phyloP scores from a whole-genome alignment of 2,113 vertebrate species.

The Mirza zaza region DNA sequence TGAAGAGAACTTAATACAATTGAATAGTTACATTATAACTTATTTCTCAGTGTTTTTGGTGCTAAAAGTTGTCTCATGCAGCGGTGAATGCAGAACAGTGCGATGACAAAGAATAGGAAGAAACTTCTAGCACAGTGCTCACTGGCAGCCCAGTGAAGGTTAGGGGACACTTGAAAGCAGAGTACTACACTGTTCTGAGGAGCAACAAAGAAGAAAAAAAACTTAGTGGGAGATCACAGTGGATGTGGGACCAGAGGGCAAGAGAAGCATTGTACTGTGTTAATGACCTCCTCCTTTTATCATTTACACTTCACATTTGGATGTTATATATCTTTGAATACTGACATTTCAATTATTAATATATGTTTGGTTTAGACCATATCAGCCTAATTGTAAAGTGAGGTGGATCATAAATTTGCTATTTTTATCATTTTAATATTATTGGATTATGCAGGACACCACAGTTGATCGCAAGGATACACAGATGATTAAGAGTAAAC shows the following conservation, averaged over 20 bases:
- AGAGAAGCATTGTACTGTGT: neutral
- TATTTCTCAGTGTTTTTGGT: neutral
- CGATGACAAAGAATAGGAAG: neutral
- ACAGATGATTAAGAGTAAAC: neutral
- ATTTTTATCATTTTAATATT: conserved; percentile 13
- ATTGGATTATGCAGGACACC: neutral
- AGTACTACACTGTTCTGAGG: neutral
- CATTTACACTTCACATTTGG: neutral
- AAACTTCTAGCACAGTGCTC: neutral
- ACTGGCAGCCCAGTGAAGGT: neutral
- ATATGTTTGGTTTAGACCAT: conserved; percentile 17
- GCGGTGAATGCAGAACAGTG: neutral
- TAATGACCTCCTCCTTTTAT: neutral
- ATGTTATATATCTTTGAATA: conserved; percentile 12
- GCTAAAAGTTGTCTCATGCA: neutral
- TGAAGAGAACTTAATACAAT: neutral
- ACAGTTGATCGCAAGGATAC: neutral
- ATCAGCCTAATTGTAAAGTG: conserved; percentile 31
- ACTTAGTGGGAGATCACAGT: neutral
- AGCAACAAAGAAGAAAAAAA: neutral
- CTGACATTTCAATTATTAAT: conserved; percentile 42
- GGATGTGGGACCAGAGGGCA: neutral
- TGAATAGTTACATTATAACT: neutral
- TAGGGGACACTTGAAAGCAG: neutral
- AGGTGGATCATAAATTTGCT: conserved; percentile 7